Base-by-base conservation (phyloP, 1,140 invertebrate species). In the Drosophila guanche region DNA sequence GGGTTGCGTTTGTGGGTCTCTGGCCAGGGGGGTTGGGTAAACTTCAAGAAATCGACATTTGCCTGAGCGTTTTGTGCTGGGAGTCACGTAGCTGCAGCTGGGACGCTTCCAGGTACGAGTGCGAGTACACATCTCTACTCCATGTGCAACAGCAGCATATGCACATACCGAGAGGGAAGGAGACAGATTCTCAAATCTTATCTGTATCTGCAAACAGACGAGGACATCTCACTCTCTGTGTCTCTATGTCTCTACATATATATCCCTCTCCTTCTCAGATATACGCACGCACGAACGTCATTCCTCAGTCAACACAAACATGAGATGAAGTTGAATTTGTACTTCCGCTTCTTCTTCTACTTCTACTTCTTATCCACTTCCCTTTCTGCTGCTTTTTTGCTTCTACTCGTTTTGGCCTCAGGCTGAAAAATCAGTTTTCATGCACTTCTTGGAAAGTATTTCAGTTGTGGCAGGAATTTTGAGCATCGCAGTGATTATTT, bases 141-240 rank as follows among this genome's bases (percentile, higher is more conserved):
- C 14, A 47, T 43, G 47, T 23, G 14, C 10, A 41, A n/a, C 62
- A 12, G 73, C 60, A 57, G 46, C 65, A 83, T 83, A 83, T 83
- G 76, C 72, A 37, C 58, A 52, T 59, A 70, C 67, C 14, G 29
- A 68, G 14, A 6, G 27, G n/a, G 40, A 47, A 29, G 20, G 33
- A 12, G 29, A 37, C 33, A 37, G 33, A 12, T 37, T 37, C 33
- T 41, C 52, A 57, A 53, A 57, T 75, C 71, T 76, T 75, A 76
- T 75, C 72, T 70, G 60, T 85, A 86, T 85, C 81, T 77, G 81
- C 77, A 86, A 85, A 81, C 73, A 85, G 76, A 85, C 65, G 63
- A 68, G 66, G 50, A 69, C 51, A 56, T 56, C 55, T 37, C 33
- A 37, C 33, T 12, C 33, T 12, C 33, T 10, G 10, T 4, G 10